These are phyloP conservation scores for Percopsis omiscomaycus DNA, from an alignment of 2,797 vertebrate species.

Conservation along the genomic window DNA sequence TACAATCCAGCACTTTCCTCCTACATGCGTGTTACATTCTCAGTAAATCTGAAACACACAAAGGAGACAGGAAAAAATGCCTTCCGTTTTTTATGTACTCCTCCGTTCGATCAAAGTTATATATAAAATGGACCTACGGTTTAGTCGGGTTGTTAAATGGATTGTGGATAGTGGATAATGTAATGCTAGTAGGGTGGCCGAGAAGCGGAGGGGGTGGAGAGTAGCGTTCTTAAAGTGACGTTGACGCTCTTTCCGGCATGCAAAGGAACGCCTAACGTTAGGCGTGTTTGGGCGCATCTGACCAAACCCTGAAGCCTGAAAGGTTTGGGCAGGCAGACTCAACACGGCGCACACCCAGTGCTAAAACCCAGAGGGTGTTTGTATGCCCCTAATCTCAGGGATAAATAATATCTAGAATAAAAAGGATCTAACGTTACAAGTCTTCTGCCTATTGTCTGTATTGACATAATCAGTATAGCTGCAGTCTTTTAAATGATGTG, in stretches of 20 bases:
- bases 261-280: slow-evolving; percentile 3
- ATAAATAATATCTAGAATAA: not conserved
- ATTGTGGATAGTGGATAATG: slow-evolving; percentile 11
- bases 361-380: slow-evolving; percentile 18
- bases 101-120: not conserved
- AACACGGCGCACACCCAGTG: slow-evolving; percentile 9
- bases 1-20: slow-evolving; percentile 11
- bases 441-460: no score
- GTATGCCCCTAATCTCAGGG: slow-evolving; percentile 2
- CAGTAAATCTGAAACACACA: not conserved
- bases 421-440: no score
- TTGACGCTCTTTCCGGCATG: slow-evolving; percentile 48
- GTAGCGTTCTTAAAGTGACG: slow-evolving; percentile 66
- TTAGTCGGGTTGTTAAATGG: slow-evolving; percentile 10
- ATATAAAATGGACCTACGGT: not conserved
- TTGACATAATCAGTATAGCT: no score
- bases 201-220: slow-evolving; percentile 19
- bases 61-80: not conserved
- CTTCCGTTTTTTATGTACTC: not conserved
- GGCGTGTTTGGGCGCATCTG: slow-evolving; percentile 62
- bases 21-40: slow-evolving; percentile 47
- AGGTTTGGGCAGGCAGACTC: not conserved
- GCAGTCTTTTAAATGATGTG: no score
- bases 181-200: slow-evolving; percentile 27
- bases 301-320: slow-evolving; percentile 45